Evolutionary conservation across 2,888 invertebrate species (phyloP).

Genomic region (Orgyia antiqua): DNA sequence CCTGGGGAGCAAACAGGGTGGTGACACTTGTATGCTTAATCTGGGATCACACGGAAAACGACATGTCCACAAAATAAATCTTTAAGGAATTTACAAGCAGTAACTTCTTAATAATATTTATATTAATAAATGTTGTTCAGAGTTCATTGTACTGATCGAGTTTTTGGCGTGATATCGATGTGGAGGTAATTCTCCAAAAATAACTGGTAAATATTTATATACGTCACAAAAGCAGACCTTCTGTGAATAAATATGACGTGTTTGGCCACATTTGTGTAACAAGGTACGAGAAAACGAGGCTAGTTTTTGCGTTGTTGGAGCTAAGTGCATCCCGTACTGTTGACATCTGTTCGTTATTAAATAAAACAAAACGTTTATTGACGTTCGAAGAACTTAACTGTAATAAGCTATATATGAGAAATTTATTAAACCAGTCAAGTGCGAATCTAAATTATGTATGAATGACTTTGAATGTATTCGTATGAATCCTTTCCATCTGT

Average conservation of each 20-base stretch:
- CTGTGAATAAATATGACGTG: conserved; percentile 35
- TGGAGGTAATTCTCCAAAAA: conserved; percentile 43
- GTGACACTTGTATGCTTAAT: too few species aligned
- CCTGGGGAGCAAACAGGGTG: too few species aligned
- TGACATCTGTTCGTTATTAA: conserved; percentile 22
- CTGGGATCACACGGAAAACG: too few species aligned
- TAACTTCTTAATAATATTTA: too few species aligned
- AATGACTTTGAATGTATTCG: too few species aligned
- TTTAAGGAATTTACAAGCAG: too few species aligned
- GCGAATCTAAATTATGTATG: too few species aligned
- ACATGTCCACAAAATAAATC: too few species aligned
- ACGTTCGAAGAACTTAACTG: conserved; percentile 8
- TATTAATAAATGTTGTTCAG: conserved; percentile 11
- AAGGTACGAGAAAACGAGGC: conserved; percentile 11
- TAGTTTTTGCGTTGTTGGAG: conserved; percentile 15
- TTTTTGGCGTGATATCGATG: conserved; percentile 32
- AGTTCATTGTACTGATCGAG: conserved; percentile 46
- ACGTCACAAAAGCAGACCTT: conserved; percentile 26
- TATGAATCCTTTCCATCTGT: too few species aligned
- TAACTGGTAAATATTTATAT: conserved; percentile 53
- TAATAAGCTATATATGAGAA: too few species aligned
- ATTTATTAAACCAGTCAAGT: too few species aligned
- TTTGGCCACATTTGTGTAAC: conserved; percentile 15
- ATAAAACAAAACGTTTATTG: conserved; percentile 8
- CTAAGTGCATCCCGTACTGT: conserved; percentile 18